A percentile compares a stretch with the other conserved stretches of the same genome.
Evolutionary conservation across 2,888 invertebrate genomes (phyloP).

Genomic region (Furcula furcula): DNA sequence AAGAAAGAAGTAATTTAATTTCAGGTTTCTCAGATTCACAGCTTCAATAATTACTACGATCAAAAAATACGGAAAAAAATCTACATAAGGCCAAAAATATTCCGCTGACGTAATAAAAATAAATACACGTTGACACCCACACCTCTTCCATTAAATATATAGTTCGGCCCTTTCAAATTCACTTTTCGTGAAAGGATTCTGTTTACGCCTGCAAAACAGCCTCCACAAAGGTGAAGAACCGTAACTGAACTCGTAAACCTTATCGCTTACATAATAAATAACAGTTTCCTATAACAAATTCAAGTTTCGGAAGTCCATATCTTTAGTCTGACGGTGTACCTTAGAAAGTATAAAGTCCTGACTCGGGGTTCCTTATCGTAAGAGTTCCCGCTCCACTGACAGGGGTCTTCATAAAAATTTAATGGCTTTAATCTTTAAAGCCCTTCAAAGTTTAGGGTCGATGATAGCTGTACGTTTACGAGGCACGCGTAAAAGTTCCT

Average conservation of each 20-base stretch:
- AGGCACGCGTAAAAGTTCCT: conserved; percentile 53
- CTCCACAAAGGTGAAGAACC: conserved; percentile 22
- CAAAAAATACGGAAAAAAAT: no score
- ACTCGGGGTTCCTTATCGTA: conserved; percentile 51
- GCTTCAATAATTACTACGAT: no score
- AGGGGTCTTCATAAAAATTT: conserved; percentile 71
- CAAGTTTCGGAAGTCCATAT: conserved; percentile 31
- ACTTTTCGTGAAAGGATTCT: conserved; percentile 25
- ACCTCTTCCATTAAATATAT: not conserved
- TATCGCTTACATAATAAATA: conserved; percentile 33
- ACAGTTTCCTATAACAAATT: conserved; percentile 37
- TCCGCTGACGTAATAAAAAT: not conserved
- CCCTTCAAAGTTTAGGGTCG: conserved; percentile 58
- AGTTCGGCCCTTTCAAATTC: conserved; percentile 16
- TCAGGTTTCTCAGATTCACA: no score
- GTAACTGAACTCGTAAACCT: conserved; percentile 31
- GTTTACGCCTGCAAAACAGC: conserved; percentile 19
- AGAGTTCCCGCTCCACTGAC: conserved; percentile 53
- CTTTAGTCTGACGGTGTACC: conserved; percentile 32
- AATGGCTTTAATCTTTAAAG: conserved; percentile 71
- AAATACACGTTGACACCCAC: not conserved
- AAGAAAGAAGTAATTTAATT: no score
- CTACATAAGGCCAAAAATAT: no score
- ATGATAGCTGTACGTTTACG: conserved; percentile 61
- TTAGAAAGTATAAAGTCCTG: conserved; percentile 40